phyloP scores from a whole-genome alignment of 2,797 vertebrate genomes.

The Euphonia xanthogaster region DNA sequence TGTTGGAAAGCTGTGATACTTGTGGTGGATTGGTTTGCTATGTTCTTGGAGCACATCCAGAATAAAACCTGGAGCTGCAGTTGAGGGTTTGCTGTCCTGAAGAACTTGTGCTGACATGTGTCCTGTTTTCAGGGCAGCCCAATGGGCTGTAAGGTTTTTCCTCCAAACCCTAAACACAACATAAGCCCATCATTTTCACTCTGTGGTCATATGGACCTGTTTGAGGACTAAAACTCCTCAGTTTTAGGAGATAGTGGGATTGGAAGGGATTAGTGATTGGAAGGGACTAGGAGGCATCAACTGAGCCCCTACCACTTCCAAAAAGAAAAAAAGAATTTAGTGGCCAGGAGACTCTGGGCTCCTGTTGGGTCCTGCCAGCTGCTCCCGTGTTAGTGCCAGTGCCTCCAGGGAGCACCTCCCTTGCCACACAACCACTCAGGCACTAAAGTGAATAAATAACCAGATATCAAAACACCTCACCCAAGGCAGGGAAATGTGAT shows the following conservation, averaged over 20 bases:
- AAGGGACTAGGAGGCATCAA: background rate
- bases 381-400: background rate
- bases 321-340: background rate
- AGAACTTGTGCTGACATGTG: background rate
- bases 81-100: background rate
- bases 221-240: background rate
- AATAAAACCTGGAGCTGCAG: background rate
- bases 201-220: background rate
- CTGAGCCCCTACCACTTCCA: background rate
- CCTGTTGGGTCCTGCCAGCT: background rate
- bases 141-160: background rate
- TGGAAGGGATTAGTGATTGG: background rate
- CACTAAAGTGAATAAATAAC: conserved; percentile 40
- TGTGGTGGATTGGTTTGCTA: background rate
- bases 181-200: background rate
- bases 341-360: background rate
- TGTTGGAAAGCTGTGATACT: conserved; percentile 27
- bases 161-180: background rate
- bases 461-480: conserved; percentile 12
- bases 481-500: background rate
- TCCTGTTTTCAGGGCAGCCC: background rate
- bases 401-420: background rate
- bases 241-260: background rate
- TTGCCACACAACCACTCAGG: background rate
- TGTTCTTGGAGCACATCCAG: background rate